Evolutionary conservation across 1,140 invertebrate species (phyloP).

Genomic region (Homarus americanus): DNA sequence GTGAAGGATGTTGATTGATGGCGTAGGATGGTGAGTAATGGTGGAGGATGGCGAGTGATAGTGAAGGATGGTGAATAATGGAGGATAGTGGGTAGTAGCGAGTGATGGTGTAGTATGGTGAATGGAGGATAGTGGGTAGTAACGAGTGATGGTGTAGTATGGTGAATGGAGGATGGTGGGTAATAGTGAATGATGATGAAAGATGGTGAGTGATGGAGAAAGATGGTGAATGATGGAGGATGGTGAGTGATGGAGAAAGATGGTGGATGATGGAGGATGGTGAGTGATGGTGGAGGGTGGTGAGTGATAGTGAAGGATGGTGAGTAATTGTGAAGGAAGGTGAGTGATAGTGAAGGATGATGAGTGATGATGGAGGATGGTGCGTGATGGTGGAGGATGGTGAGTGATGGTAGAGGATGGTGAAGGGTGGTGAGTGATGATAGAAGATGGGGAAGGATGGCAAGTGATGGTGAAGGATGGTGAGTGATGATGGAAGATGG

Average conservation of each 20-base stretch:
- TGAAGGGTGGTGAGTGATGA: background rate
- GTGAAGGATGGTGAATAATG: background rate
- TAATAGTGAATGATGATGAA: too few species aligned
- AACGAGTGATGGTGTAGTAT: too few species aligned
- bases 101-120: too few species aligned
- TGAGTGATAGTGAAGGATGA: background rate
- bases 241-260: too few species aligned
- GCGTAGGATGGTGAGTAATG: background rate
- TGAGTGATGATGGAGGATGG: background rate
- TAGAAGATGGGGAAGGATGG: too few species aligned
- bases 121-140: background rate
- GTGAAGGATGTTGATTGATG: background rate
- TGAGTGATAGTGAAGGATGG: background rate
- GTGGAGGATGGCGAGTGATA: background rate
- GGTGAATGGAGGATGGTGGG: too few species aligned
- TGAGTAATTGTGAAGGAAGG: background rate
- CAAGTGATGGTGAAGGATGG: too few species aligned
- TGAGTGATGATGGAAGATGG: too few species aligned
- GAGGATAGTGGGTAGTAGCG: background rate
- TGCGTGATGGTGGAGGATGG: background rate
- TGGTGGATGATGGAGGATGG: too few species aligned
- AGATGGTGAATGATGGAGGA: too few species aligned
- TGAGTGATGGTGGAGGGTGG: too few species aligned
- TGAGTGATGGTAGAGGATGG: background rate
- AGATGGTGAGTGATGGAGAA: too few species aligned